phyloP scores from a whole-genome alignment of 2,113 vertebrate species.

The Gnathonemus longibarbis region DNA sequence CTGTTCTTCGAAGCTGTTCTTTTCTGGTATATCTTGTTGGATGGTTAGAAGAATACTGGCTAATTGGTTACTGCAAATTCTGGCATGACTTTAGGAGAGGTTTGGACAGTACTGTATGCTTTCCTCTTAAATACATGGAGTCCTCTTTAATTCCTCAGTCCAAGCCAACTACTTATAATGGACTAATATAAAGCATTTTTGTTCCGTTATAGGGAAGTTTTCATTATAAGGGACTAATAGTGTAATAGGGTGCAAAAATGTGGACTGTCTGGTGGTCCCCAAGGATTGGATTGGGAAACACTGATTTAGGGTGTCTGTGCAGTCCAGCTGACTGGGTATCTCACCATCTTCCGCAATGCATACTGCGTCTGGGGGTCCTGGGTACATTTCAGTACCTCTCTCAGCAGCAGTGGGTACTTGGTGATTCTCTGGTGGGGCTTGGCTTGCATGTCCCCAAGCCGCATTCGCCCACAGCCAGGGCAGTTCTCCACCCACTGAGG shows the following conservation, averaged over 20 bases:
- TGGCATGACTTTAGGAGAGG: neutral
- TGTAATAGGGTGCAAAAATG: neutral
- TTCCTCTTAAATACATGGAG: neutral
- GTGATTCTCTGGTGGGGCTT: slow-evolving; percentile 68
- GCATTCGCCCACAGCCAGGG: slow-evolving; percentile 56
- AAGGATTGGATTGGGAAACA: neutral
- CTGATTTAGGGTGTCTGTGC: neutral
- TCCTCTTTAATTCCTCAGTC: neutral
- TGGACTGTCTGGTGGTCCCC: neutral
- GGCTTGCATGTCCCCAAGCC: slow-evolving; percentile 67
- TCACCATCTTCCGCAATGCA: slow-evolving; percentile 57
- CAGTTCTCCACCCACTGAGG: slow-evolving; percentile 64
- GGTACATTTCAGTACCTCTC: slow-evolving; percentile 55
- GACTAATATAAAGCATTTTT: neutral
- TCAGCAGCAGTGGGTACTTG: slow-evolving; percentile 65
- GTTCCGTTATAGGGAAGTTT: neutral
- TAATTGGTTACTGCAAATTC: neutral
- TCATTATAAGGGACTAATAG: neutral
- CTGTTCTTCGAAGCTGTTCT: neutral
- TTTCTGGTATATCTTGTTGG: neutral
- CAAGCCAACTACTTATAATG: neutral
- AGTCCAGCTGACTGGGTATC: neutral
- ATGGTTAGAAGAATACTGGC: neutral
- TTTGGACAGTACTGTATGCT: neutral
- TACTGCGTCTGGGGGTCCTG: slow-evolving; percentile 41